A percentile compares a stretch with the other conserved stretches of the same genome.
Evolutionary conservation across 2,113 vertebrate genomes (phyloP).

Genomic region (Promerops cafer): DNA sequence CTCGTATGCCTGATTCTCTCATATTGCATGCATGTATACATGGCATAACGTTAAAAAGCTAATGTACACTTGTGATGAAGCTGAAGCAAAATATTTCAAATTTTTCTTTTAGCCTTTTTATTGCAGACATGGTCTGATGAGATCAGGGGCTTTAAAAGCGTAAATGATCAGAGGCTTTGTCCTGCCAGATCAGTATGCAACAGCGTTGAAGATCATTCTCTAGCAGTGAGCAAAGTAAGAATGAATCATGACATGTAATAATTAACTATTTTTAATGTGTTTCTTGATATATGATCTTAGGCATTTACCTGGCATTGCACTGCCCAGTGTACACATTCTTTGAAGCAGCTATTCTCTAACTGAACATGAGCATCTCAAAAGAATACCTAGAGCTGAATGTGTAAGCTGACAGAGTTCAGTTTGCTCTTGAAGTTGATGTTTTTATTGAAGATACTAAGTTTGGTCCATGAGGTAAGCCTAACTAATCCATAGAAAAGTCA

Average conservation of each 20-base stretch:
- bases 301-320: not conserved
- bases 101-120: not conserved
- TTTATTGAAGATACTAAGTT: not conserved
- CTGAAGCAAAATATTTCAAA: not conserved
- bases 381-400: not conserved
- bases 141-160: not conserved
- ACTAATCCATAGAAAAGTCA: not conserved
- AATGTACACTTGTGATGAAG: not conserved
- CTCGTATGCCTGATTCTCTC: not conserved
- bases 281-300: not conserved
- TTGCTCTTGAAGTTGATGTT: not conserved
- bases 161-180: not conserved
- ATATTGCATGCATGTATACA: rapidly evolving
- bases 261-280: not conserved
- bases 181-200: not conserved
- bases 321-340: not conserved
- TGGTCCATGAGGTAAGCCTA: not conserved
- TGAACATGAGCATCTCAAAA: not conserved
- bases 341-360: not conserved
- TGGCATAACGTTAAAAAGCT: not conserved
- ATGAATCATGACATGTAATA: not conserved
- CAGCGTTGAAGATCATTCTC: not conserved
- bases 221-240: not conserved
- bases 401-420: not conserved
- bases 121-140: not conserved